A percentile compares a stretch with the other conserved stretches of the same genome.
Evolutionary conservation across 1,140 invertebrate species (phyloP).

Genomic region (Cydia strobilella): DNA sequence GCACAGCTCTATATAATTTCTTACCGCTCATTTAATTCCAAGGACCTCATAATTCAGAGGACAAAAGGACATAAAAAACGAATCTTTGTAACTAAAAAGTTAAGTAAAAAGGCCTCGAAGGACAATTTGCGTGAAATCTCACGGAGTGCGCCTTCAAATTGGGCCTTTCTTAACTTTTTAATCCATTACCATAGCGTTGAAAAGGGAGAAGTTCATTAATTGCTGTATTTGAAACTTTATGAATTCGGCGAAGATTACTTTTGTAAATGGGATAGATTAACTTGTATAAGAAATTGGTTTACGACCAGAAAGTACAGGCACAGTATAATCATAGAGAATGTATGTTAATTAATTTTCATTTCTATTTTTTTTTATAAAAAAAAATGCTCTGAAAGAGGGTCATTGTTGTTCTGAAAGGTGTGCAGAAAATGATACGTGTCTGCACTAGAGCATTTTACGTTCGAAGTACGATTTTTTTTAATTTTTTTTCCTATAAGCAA

Average conservation of each 20-base stretch:
- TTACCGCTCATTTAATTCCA: slow-evolving; percentile 7
- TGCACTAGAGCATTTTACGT: too few relatives aligned
- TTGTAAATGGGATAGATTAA: slow-evolving; percentile 17
- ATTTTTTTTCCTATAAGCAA: too few relatives aligned
- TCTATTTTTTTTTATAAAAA: too few relatives aligned
- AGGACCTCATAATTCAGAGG: slow-evolving; percentile 16
- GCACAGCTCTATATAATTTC: slow-evolving; percentile 4
- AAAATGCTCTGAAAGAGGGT: too few relatives aligned
- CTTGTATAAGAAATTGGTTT: background rate
- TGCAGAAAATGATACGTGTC: too few relatives aligned
- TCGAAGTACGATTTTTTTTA: too few relatives aligned
- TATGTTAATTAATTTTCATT: too few relatives aligned
- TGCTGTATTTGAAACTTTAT: slow-evolving; percentile 30
- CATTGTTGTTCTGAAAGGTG: too few relatives aligned
- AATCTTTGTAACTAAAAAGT: slow-evolving; percentile 20
- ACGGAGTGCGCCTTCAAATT: slow-evolving; percentile 6
- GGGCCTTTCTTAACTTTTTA: slow-evolving; percentile 31
- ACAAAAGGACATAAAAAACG: background rate
- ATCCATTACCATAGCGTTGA: slow-evolving; percentile 16
- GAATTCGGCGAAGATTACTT: slow-evolving; percentile 21
- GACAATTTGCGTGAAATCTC: slow-evolving; percentile 29
- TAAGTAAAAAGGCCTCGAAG: slow-evolving; percentile 14
- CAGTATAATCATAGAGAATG: too few relatives aligned
- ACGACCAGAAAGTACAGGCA: background rate
- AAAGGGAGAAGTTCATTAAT: slow-evolving; percentile 15